Base-by-base conservation (phyloP, 1,140 invertebrate species). In the Drosophila melanogaster region DNA sequence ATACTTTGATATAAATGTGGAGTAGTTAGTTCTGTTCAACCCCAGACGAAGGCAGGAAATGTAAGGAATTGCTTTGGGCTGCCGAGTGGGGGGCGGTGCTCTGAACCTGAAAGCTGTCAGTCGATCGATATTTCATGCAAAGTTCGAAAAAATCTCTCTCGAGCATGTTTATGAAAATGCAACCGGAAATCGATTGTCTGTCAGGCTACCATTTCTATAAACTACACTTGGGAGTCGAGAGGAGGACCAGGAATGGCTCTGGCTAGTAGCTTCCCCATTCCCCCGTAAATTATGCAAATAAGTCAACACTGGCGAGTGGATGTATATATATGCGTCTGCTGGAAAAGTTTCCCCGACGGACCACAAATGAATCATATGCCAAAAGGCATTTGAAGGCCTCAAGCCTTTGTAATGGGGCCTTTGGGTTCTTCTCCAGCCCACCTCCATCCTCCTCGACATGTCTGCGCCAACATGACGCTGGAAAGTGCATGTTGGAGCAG, bases 91-190 rank as follows among this genome's bases (percentile, higher is more conserved):
- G 33, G 24, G n/a, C 1, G 8, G 26, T 6, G 30, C 38, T 15
- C 43, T 57, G 77, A 85, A 86, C 78, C 86, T 86, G 81, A 85
- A 81, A 81, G 81, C 81, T 84, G 81, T 38, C 80, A 33, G 77
- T 53, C 77, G 81, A 85, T 85, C 81, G 86, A 81, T 85, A 85
- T 81, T 81, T 70, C 69, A 85, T 85, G 66, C 62, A 79, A 84
- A 79, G 70, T 74, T 70, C 40, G 35, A 73, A 77, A 81, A 81
- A 62, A 64, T 71, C 67, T 57, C 62, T 81, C 70, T 51, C 60
- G 71, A 70, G 84, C 77, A 86, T 85, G 78, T 86, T 85, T 86
- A 86, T 86, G 81, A 81, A 85, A 86, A 85, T 86, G 81, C 83
- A 81, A 73, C 77, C 81, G 81, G 81, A 85, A 85, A 86, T 86